These are phyloP conservation scores for Glaucopsyche alexis DNA, from an alignment of 2,888 invertebrate species.

Conservation along the genomic window DNA sequence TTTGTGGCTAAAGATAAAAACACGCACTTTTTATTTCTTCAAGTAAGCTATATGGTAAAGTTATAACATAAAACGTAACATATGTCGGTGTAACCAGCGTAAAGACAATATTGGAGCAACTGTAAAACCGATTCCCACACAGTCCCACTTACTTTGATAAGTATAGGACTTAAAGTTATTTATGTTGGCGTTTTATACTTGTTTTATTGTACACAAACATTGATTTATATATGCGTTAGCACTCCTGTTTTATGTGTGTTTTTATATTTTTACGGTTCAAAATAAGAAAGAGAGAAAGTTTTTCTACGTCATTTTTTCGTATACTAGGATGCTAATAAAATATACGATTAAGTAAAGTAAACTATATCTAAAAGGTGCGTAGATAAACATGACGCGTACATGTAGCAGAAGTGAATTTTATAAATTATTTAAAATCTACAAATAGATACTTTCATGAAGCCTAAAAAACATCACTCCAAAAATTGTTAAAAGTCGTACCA, in stretches of 20 bases:
- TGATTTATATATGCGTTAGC: slow-evolving; percentile 26
- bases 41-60: neutral
- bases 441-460: too few relatives aligned
- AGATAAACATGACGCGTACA: too few relatives aligned
- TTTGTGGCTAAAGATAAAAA: too few relatives aligned
- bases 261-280: slow-evolving; percentile 16
- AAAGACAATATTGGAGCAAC: slow-evolving; percentile 14
- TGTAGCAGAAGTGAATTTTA: too few relatives aligned
- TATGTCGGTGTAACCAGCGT: neutral
- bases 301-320: neutral
- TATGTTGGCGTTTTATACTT: slow-evolving; percentile 24
- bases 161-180: slow-evolving; percentile 27
- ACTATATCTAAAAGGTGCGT: too few relatives aligned
- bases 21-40: too few relatives aligned
- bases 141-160: slow-evolving; percentile 29
- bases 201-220: slow-evolving; percentile 27
- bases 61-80: neutral
- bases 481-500: too few relatives aligned
- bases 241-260: slow-evolving; percentile 28
- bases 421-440: too few relatives aligned
- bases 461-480: too few relatives aligned
- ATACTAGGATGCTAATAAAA: neutral
- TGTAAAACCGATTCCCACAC: slow-evolving; percentile 27
- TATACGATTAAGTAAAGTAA: neutral
- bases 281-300: neutral